phyloP scores from a whole-genome alignment of 1,140 invertebrate species.

The Neuroterus valhalla region DNA sequence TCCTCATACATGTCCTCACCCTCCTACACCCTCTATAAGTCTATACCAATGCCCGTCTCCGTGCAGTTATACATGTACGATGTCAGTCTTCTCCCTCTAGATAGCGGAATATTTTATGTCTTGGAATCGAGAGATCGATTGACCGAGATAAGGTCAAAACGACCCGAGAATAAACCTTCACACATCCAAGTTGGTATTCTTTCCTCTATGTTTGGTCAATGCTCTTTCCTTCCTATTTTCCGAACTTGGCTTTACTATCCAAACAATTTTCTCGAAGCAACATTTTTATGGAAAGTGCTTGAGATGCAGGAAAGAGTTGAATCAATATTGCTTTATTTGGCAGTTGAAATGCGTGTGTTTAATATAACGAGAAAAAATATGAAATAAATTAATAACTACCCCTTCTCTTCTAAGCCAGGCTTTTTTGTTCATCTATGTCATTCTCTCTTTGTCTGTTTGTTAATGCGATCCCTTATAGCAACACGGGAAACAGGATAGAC shows the following conservation, averaged over 20 bases:
- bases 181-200: not conserved
- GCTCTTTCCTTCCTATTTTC: slow-evolving; percentile 20
- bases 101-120: slow-evolving; percentile 25
- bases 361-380: too few species aligned
- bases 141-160: slow-evolving; percentile 11
- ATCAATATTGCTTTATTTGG: too few species aligned
- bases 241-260: slow-evolving; percentile 9
- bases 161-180: not conserved
- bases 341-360: too few species aligned
- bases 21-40: too few species aligned
- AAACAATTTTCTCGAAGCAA: slow-evolving; percentile 10
- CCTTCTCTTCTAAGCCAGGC: too few species aligned
- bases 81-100: slow-evolving; percentile 11
- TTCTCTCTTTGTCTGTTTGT: too few species aligned
- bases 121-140: slow-evolving; percentile 6
- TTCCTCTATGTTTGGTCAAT: not conserved
- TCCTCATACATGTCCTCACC: not conserved
- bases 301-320: too few species aligned
- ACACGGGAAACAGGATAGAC: too few species aligned
- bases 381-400: too few species aligned
- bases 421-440: too few species aligned
- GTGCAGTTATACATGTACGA: not conserved
- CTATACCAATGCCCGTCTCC: not conserved
- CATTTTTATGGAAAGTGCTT: not conserved
- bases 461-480: too few species aligned